Conservation (phyloP, 2,888 invertebrate species). For the Conchocele bisecta region DNA sequence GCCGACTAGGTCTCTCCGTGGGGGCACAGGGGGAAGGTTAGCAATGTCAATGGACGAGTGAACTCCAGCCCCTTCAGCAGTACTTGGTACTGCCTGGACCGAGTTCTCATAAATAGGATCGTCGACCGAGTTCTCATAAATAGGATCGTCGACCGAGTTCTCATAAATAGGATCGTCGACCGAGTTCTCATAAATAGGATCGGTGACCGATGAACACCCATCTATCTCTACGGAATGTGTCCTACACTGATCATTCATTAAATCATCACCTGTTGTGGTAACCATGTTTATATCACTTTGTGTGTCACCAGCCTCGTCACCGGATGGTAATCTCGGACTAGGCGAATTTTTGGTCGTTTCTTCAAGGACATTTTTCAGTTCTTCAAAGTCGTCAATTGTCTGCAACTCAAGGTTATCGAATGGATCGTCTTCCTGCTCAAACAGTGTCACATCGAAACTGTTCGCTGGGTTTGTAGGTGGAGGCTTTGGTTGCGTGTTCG, state of each 20-base stretch:
- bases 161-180: conserved; percentile 11
- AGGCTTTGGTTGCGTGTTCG: not conserved
- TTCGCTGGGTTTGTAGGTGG: not conserved
- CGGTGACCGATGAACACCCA: no score
- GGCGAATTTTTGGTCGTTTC: conserved; percentile 38
- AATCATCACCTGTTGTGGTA: not conserved
- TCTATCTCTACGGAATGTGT: no score
- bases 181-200: conserved; percentile 3
- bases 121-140: conserved; percentile 41
- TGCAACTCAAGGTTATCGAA: conserved; percentile 75
- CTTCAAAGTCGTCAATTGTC: conserved; percentile 75
- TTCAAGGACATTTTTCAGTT: conserved; percentile 67
- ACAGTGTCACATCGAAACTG: conserved; percentile 71
- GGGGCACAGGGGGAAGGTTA: conserved; percentile 62
- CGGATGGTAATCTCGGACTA: not conserved
- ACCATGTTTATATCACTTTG: conserved; percentile 4
- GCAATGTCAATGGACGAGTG: conserved; percentile 18
- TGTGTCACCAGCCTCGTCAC: not conserved
- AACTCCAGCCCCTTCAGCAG: conserved; percentile 2
- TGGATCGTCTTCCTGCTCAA: conserved; percentile 76
- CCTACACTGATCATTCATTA: not conserved
- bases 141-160: conserved; percentile 10
- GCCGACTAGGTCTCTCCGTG: conserved; percentile 48
- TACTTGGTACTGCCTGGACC: no score
- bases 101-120: conserved; percentile 40